Evolutionary conservation across 2,888 invertebrate genomes (phyloP).

Genomic region (Ophioninae sp.): DNA sequence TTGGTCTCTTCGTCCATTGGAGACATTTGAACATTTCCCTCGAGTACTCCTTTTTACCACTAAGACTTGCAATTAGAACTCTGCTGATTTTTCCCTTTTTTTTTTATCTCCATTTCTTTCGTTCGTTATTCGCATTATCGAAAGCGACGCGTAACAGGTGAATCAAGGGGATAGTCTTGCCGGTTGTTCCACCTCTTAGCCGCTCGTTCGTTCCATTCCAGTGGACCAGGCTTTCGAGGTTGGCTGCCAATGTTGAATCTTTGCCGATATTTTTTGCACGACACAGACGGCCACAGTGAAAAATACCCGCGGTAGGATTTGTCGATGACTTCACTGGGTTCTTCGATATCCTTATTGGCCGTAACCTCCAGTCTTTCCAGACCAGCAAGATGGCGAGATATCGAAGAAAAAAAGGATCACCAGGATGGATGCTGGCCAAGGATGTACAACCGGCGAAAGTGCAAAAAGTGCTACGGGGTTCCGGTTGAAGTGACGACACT

Average conservation of each 20-base stretch:
- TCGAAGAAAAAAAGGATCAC: slow-evolving; percentile 9
- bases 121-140: slow-evolving; percentile 40
- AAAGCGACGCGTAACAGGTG: slow-evolving; percentile 56
- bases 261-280: slow-evolving; percentile 15
- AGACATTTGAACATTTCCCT: slow-evolving; percentile 32
- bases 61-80: slow-evolving; percentile 8
- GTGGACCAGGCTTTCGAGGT: slow-evolving; percentile 47
- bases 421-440: background rate
- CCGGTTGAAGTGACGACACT: slow-evolving; percentile 31
- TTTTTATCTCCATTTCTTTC: slow-evolving; percentile 14
- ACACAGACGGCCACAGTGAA: slow-evolving; percentile 1
- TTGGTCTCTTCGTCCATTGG: slow-evolving; percentile 21
- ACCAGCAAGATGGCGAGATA: slow-evolving; percentile 19
- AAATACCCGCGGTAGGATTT: slow-evolving; percentile 30
- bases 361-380: background rate
- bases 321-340: slow-evolving; percentile 56
- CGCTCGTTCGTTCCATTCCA: slow-evolving; percentile 66
- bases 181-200: slow-evolving; percentile 57
- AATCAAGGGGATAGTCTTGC: slow-evolving; percentile 52
- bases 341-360: background rate
- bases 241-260: slow-evolving; percentile 41
- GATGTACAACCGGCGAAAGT: slow-evolving; percentile 10
- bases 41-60: slow-evolving; percentile 43
- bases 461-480: slow-evolving; percentile 23
- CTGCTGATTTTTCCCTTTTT: slow-evolving; percentile 16